Conservation (phyloP, 2,888 invertebrate species). For the Hydropsyche betteni region DNA sequence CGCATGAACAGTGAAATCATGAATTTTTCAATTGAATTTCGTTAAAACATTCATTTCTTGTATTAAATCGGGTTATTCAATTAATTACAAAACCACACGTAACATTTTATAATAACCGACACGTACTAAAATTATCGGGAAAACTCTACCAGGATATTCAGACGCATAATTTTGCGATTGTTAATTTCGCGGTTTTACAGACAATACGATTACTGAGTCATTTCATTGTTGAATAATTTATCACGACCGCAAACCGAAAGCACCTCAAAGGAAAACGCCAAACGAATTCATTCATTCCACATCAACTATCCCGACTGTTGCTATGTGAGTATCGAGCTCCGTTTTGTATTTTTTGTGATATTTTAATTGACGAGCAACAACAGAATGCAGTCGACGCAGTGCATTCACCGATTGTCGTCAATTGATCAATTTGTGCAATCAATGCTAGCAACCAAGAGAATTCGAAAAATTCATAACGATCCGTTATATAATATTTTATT, state of each 20-base stretch:
- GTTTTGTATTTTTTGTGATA: too few species aligned
- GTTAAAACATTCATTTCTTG: too few species aligned
- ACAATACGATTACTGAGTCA: slow-evolving; percentile 7
- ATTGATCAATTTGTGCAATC: slow-evolving; percentile 10
- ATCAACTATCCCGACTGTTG: neutral
- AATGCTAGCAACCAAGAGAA: neutral
- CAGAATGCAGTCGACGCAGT: neutral
- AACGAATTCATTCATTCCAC: too few species aligned
- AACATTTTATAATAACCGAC: too few species aligned
- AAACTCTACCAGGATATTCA: too few species aligned
- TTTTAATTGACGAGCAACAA: neutral
- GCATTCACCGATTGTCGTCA: slow-evolving; percentile 2
- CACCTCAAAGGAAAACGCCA: neutral
- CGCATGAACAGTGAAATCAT: too few species aligned
- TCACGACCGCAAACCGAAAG: slow-evolving; percentile 11
- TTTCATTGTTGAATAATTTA: slow-evolving; percentile 10
- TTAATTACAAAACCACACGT: too few species aligned
- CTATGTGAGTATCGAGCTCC: neutral
- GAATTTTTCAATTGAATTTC: too few species aligned
- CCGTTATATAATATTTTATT: too few species aligned
- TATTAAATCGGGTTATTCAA: too few species aligned
- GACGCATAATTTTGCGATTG: too few species aligned
- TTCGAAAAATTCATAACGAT: slow-evolving; percentile 1
- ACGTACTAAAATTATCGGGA: too few species aligned
- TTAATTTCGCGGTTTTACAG: slow-evolving; percentile 1